phyloP scores from a whole-genome alignment of 2,888 invertebrate genomes.

The Drosophila parthenogenetica region DNA sequence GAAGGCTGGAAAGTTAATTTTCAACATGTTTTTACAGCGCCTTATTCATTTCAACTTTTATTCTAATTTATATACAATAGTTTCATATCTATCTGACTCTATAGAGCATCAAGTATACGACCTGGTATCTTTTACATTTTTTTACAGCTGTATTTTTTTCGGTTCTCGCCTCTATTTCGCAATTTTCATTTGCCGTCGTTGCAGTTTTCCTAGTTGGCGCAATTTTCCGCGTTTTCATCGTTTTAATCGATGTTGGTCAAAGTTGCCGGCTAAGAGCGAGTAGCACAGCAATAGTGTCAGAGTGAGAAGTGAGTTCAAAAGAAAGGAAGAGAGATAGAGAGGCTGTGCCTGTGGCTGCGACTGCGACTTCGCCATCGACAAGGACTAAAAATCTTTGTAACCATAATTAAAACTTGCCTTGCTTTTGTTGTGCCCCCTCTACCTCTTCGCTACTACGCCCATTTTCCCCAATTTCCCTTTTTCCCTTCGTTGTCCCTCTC shows the following conservation, averaged over 20 bases:
- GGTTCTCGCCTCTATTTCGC: constrained; percentile 46
- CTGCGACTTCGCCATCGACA: constrained; percentile 51
- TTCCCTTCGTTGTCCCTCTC: not conserved
- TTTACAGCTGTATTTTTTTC: constrained; percentile 12
- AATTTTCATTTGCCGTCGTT: constrained; percentile 76
- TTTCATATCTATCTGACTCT: too few species aligned
- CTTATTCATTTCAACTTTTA: too few species aligned
- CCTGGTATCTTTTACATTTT: too few species aligned
- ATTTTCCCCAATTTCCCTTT: not conserved
- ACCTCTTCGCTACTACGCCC: not conserved
- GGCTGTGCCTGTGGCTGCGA: not conserved
- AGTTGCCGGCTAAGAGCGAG: constrained; percentile 47
- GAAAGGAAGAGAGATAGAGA: not conserved
- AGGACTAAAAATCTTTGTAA: constrained; percentile 76
- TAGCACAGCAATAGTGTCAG: not conserved
- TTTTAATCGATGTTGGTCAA: constrained; percentile 81
- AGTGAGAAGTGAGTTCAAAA: constrained; percentile 22
- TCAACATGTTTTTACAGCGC: too few species aligned
- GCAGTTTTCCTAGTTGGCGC: constrained; percentile 79
- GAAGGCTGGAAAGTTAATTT: too few species aligned
- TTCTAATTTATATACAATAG: too few species aligned
- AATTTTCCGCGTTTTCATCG: constrained; percentile 81
- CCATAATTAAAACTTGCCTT: constrained; percentile 80
- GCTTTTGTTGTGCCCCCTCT: constrained; percentile 42
- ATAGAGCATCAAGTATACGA: not conserved